A percentile compares a stretch with the other conserved stretches of the same genome.
Evolutionary conservation across 2,888 invertebrate species (phyloP).

Genomic region (Cataglyphis cursor): DNA sequence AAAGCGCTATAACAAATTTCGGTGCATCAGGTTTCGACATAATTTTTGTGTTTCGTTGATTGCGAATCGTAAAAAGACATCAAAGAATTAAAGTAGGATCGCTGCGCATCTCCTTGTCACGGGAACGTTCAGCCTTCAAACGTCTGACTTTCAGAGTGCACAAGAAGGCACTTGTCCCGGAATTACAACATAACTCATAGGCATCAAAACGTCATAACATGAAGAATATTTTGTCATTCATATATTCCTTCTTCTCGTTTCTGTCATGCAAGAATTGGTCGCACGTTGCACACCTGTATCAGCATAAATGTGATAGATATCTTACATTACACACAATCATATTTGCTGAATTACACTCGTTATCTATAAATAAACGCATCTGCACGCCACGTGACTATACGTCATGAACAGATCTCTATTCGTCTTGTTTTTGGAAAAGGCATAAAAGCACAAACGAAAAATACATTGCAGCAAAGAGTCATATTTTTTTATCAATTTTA

Average conservation of each 20-base stretch:
- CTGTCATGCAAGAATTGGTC: constrained; percentile 19
- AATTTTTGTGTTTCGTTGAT: constrained; percentile 8
- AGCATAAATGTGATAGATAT: not conserved
- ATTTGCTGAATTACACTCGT: constrained; percentile 14
- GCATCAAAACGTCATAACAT: not conserved
- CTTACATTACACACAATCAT: not conserved
- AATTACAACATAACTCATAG: not conserved
- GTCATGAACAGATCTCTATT: constrained; percentile 7
- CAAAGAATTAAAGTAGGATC: not conserved
- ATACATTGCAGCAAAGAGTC: not conserved
- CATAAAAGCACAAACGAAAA: not conserved
- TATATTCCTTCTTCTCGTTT: not conserved
- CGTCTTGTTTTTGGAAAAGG: not conserved
- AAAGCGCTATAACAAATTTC: constrained; percentile 94
- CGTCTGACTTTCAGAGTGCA: not conserved
- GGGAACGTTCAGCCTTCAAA: constrained; percentile 4
- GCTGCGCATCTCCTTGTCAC: not conserved
- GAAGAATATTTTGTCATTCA: not conserved
- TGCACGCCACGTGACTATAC: constrained; percentile 29
- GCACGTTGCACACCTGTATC: not conserved
- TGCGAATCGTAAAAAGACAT: not conserved
- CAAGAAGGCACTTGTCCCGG: not conserved
- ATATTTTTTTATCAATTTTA: not conserved
- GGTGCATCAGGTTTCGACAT: constrained; percentile 84
- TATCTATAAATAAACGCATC: constrained; percentile 44